These are phyloP conservation scores for Brachionus koreanus DNA, from an alignment of 1,140 invertebrate genomes.

Conservation along the genomic window DNA sequence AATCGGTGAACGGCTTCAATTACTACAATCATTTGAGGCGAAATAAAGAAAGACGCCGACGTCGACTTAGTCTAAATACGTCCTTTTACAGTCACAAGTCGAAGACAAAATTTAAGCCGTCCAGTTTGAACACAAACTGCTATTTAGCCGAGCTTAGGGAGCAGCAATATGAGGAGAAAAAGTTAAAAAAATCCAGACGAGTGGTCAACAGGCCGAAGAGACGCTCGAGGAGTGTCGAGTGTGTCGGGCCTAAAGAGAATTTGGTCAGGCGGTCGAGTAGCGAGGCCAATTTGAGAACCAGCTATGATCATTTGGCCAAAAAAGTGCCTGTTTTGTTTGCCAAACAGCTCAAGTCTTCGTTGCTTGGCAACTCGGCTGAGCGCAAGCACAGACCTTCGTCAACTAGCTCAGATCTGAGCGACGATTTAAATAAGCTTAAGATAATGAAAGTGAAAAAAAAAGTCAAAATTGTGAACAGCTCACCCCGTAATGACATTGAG, in stretches of 20 bases:
- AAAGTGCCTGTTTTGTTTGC: neutral
- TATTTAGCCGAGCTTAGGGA: neutral
- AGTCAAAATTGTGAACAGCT: neutral
- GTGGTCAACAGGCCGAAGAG: neutral
- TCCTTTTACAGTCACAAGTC: neutral
- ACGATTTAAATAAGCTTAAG: neutral
- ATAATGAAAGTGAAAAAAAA: neutral
- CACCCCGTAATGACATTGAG: neutral
- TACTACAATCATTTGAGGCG: neutral
- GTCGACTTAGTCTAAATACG: neutral
- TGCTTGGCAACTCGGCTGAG: neutral
- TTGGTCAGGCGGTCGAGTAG: neutral
- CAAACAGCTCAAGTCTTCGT: neutral
- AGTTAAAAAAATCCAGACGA: neutral
- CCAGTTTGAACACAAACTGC: constrained; percentile 15
- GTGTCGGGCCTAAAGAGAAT: neutral
- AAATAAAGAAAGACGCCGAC: neutral
- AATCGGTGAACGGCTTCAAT: neutral
- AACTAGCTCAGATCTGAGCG: neutral
- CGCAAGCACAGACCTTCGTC: neutral
- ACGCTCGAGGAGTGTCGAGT: neutral
- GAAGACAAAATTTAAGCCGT: neutral
- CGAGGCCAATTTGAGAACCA: neutral
- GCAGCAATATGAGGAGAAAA: constrained; percentile 17
- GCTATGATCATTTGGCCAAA: neutral